Conservation (phyloP, 2,888 invertebrate species). For the Eurytoma adleriae region DNA sequence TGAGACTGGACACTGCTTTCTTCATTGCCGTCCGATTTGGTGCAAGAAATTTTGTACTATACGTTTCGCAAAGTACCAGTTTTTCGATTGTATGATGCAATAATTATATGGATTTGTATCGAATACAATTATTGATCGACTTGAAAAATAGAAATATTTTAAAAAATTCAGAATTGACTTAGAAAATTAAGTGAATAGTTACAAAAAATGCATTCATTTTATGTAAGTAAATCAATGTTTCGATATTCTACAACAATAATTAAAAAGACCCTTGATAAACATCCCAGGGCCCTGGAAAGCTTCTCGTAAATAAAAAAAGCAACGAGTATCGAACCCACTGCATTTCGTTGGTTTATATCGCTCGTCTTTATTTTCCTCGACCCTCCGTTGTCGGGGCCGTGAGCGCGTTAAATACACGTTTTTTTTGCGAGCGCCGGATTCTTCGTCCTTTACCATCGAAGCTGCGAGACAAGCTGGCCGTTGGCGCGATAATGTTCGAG, state of each 20-base stretch:
- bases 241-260: too few relatives aligned
- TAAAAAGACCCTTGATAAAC: too few relatives aligned
- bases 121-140: too few relatives aligned
- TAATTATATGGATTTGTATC: too few relatives aligned
- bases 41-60: background rate
- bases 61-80: too few relatives aligned
- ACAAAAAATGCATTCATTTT: too few relatives aligned
- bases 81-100: too few relatives aligned
- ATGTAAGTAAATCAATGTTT: too few relatives aligned
- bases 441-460: constrained; percentile 37
- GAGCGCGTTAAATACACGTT: constrained; percentile 44
- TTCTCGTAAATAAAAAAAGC: background rate
- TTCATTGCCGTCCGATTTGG: constrained; percentile 19
- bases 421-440: constrained; percentile 29
- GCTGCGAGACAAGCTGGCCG: constrained; percentile 6
- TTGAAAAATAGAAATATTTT: too few relatives aligned
- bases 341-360: constrained; percentile 26
- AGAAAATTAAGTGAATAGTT: too few relatives aligned
- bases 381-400: background rate
- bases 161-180: too few relatives aligned
- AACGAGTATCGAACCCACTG: background rate
- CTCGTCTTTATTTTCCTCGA: constrained; percentile 3
- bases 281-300: background rate
- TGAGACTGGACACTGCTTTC: constrained; percentile 25
- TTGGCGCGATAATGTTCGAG: constrained; percentile 33